A percentile compares a stretch with the other conserved stretches of the same genome.
Conservation (phyloP, 2,888 invertebrate genomes). For the Lycaena phlaeas region DNA sequence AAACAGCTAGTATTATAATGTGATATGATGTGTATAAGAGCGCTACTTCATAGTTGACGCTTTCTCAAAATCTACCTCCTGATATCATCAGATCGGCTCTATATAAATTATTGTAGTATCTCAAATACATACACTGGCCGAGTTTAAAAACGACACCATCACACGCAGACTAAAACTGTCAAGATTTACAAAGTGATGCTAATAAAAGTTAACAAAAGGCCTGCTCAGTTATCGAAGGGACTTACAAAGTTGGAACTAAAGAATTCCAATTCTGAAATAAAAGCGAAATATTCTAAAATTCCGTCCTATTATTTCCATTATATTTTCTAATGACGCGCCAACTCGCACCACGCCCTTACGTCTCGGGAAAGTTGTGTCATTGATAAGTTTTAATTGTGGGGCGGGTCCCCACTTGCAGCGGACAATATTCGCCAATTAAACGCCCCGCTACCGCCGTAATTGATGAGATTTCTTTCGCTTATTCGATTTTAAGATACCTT, state of each 20-base stretch:
- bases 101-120: too few species aligned
- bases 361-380: conserved; percentile 4
- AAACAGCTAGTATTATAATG: too few species aligned
- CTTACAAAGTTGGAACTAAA: neutral
- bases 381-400: conserved; percentile 22
- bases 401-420: conserved; percentile 15
- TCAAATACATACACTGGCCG: too few species aligned
- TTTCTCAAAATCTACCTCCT: too few species aligned
- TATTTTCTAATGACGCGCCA: conserved; percentile 9
- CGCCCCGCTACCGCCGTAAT: conserved; percentile 1
- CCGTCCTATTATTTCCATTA: conserved; percentile 1
- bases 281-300: neutral
- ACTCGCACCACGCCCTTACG: conserved; percentile 11
- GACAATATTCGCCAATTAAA: conserved; percentile 10
- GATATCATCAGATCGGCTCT: too few species aligned
- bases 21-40: too few species aligned
- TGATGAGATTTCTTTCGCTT: conserved; percentile 8
- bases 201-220: too few species aligned
- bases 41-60: too few species aligned
- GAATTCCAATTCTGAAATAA: neutral
- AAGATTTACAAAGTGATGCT: too few species aligned
- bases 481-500: conserved; percentile 3
- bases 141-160: too few species aligned
- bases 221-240: conserved; percentile 3
- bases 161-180: too few species aligned